These are phyloP conservation scores for Pemphredon lugubris DNA, from an alignment of 2,888 invertebrate genomes.

Conservation along the genomic window DNA sequence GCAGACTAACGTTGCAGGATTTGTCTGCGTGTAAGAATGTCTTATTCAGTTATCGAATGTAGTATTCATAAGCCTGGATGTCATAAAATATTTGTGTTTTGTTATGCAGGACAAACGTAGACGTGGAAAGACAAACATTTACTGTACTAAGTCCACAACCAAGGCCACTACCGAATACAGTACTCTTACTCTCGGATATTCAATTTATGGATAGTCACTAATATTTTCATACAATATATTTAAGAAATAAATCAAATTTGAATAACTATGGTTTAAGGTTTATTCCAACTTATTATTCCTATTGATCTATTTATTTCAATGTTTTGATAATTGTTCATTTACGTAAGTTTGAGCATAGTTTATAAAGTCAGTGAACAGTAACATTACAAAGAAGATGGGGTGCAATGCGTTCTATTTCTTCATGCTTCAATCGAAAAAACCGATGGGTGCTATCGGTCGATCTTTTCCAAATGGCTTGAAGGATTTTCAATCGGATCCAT, in stretches of 20 bases:
- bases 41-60: not conserved
- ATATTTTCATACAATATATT: slow-evolving; percentile 49
- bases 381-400: no score
- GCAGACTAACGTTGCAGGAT: slow-evolving; percentile 93
- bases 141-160: slow-evolving; percentile 97
- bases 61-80: not conserved
- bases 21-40: slow-evolving; percentile 92
- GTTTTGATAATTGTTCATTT: no score
- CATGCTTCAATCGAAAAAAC: no score
- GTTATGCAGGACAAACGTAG: slow-evolving; percentile 94
- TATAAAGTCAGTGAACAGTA: no score
- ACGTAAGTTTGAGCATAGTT: no score
- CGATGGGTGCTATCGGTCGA: no score
- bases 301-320: no score
- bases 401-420: no score
- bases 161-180: slow-evolving; percentile 93
- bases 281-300: no score
- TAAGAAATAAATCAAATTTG: slow-evolving; percentile 5
- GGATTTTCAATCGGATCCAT: no score
- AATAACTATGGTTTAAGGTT: no score
- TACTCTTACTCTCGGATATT: slow-evolving; percentile 93
- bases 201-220: slow-evolving; percentile 97
- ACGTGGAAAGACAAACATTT: slow-evolving; percentile 92
- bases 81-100: not conserved
- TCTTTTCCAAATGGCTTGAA: no score